Base-by-base conservation (phyloP, 1,140 invertebrate species). In the Proales similis region DNA sequence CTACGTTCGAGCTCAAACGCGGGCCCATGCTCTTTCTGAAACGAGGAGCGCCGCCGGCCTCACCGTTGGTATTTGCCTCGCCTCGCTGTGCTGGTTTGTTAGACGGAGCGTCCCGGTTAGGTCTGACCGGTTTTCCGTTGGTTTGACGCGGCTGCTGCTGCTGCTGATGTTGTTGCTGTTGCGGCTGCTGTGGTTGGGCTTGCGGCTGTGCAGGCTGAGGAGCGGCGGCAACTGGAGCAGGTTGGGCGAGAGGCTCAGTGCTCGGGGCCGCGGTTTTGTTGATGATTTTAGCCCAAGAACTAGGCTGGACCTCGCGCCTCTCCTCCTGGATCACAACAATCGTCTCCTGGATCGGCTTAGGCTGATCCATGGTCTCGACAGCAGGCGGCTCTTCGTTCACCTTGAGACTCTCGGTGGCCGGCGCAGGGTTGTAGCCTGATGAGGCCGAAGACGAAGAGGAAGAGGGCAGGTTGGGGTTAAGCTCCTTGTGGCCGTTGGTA, bases 281-380 rank as follows among this genome's bases (percentile, higher is more conserved):
- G 19, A 57, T 57, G 29, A 57, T 57, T 57, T 57, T 57, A 1
- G 51, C 51, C 51, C 51, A 57, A 3, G 51, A 57, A 27, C 32
- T 57, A 42, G 14, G 39, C 19, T 42, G 39, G 6, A 43, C 51
- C 14, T 2, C 26, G 33, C 19, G 29, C 51, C 17, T 57, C 36
- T 42, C 22, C 20, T 11, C 19, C 51, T 6, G 51, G 51, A 19
- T 57, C 14, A 9, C 14, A 14, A 36, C 9, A 36, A 9, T 7
- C 0, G 7, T 57, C 51, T 14, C 14, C 0, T 14, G n/a, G 26
- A 26, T 57, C 45, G 20, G 27, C 51, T 27, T 39, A 39, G n/a
- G n/a, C 36, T 39, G 20, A 39, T 14, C n/a, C 3, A 14, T 2
- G 20, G 2, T 36, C 33, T 9, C 33, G n/a, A 36, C 9, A n/a